Conservation (phyloP, 2,888 invertebrate species). For the Hirtodrosophila confusa region DNA sequence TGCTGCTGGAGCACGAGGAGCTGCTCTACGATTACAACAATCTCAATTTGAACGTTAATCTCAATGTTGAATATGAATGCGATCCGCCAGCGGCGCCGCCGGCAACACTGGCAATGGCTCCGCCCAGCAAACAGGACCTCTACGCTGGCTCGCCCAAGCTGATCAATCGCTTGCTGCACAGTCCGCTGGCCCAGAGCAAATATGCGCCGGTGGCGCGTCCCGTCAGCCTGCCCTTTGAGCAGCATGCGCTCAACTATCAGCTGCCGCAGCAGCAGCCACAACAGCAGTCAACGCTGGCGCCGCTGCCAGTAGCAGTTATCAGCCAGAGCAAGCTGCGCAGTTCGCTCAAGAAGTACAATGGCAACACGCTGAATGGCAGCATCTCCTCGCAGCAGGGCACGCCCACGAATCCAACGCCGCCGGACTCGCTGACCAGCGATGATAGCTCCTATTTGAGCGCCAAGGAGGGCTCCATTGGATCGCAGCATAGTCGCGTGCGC, state of each 20-base stretch:
- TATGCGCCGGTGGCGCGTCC: slow-evolving; percentile 80
- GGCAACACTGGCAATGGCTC: slow-evolving; percentile 31
- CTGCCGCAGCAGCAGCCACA: slow-evolving; percentile 28
- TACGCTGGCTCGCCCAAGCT: slow-evolving; percentile 80
- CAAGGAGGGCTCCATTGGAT: slow-evolving; percentile 88
- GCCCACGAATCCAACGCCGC: slow-evolving; percentile 93
- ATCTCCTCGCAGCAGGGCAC: slow-evolving; percentile 84
- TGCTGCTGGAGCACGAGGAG: slow-evolving; percentile 84
- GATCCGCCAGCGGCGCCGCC: slow-evolving; percentile 15
- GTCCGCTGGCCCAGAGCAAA: slow-evolving; percentile 74
- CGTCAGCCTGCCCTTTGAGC: slow-evolving; percentile 85
- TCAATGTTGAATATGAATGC: slow-evolving; percentile 52
- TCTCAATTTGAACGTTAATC: slow-evolving; percentile 65
- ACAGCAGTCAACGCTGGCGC: slow-evolving; percentile 4
- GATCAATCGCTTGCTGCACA: slow-evolving; percentile 70
- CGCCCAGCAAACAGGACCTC: slow-evolving; percentile 77
- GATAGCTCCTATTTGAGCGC: slow-evolving; percentile 95
- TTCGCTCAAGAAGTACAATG: slow-evolving; percentile 90
- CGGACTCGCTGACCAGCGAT: slow-evolving; percentile 93
- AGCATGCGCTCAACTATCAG: slow-evolving; percentile 56
- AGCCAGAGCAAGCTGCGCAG: slow-evolving; percentile 88
- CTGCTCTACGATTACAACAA: slow-evolving; percentile 80
- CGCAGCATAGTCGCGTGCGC: slow-evolving; percentile 89
- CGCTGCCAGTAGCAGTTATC: slow-evolving; percentile 6
- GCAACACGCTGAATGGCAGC: slow-evolving; percentile 65